phyloP scores from a whole-genome alignment of 2,113 vertebrate genomes.

The Psittacus erithacus region DNA sequence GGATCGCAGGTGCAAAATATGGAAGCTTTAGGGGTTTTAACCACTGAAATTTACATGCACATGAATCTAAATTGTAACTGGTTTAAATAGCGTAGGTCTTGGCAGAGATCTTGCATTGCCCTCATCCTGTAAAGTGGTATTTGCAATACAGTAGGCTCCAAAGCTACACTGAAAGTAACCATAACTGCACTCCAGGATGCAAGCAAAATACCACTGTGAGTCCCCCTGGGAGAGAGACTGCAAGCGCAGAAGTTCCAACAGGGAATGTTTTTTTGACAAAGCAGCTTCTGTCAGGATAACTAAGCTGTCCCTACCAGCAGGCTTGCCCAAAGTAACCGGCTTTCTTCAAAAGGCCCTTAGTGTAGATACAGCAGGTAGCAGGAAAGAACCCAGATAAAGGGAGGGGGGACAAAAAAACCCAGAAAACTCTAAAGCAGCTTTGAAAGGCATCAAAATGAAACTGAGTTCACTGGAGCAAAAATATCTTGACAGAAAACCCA shows the following conservation, averaged over 20 bases:
- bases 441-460: not conserved
- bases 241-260: not conserved
- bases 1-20: not conserved
- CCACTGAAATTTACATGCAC: not conserved
- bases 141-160: not conserved
- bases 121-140: not conserved
- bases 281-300: not conserved
- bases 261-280: not conserved
- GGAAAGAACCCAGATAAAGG: not conserved
- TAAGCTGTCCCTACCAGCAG: not conserved
- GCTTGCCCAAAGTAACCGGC: fast-evolving
- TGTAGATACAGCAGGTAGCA: not conserved
- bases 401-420: not conserved
- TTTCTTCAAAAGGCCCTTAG: not conserved
- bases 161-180: not conserved
- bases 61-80: not conserved
- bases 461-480: not conserved
- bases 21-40: not conserved
- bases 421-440: not conserved
- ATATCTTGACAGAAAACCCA: not conserved
- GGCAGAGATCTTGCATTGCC: not conserved
- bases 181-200: not conserved
- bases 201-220: not conserved
- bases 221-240: not conserved
- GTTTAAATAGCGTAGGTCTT: not conserved